Percentiles rank a stretch among this genome's conserved stretches.
Conservation (phyloP, 2,888 invertebrate species). For the Hipparchia semele region DNA sequence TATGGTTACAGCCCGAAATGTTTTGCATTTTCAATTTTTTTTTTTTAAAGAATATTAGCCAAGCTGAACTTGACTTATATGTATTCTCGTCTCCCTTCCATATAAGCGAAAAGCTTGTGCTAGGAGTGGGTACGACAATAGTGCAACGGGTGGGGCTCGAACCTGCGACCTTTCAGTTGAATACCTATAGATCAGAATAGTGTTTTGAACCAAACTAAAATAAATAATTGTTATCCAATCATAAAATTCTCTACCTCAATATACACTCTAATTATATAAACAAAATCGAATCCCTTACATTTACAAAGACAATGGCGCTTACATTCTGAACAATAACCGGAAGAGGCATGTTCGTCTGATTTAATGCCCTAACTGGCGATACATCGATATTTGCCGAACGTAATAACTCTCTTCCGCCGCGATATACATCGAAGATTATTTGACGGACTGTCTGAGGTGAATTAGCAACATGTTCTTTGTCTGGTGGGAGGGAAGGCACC, state of each 20-base stretch:
- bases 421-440: slow-evolving; percentile 53
- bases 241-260: neutral
- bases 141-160: no score
- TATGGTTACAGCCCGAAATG: no score
- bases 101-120: no score
- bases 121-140: no score
- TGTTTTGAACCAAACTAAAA: no score
- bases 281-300: slow-evolving; percentile 2
- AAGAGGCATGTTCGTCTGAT: slow-evolving; percentile 65
- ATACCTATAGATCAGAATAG: no score
- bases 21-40: no score
- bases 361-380: slow-evolving; percentile 54
- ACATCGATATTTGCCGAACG: slow-evolving; percentile 58
- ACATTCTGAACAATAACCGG: slow-evolving; percentile 65
- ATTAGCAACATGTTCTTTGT: slow-evolving; percentile 18
- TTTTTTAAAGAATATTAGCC: no score
- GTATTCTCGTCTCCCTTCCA: no score
- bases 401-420: slow-evolving; percentile 59
- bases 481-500: no score
- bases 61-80: no score
- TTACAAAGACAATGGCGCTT: slow-evolving; percentile 53
- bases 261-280: slow-evolving; percentile 2
- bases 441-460: slow-evolving; percentile 48
- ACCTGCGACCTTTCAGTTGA: no score
- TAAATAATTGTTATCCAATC: neutral